A percentile compares a stretch with the other conserved stretches of the same genome.
phyloP scores from a whole-genome alignment of 2,113 vertebrate genomes.

The Erythrocercus mccallii region DNA sequence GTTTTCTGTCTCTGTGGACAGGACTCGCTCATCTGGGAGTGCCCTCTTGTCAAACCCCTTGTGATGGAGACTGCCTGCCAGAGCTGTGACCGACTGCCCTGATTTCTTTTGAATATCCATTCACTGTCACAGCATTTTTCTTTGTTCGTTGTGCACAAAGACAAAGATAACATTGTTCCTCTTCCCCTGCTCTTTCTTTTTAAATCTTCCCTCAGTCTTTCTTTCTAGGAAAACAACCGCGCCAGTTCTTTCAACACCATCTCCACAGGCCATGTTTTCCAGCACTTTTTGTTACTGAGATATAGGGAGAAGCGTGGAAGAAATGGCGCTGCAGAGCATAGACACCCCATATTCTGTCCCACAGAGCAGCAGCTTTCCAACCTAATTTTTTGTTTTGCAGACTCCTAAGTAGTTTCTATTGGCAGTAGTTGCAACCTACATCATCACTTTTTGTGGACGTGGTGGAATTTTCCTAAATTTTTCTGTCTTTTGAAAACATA shows the following conservation, averaged over 20 bases:
- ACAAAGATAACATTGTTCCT: not conserved
- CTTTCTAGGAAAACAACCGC: not conserved
- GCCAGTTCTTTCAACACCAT: not conserved
- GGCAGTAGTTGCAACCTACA: rapidly evolving
- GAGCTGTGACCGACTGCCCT: not conserved
- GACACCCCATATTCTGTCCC: not conserved
- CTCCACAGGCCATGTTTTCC: not conserved
- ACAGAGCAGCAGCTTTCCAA: not conserved
- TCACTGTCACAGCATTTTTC: not conserved
- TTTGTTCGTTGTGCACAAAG: conserved; percentile 6
- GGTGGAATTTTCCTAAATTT: not conserved
- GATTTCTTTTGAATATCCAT: not conserved
- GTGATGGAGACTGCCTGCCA: not conserved
- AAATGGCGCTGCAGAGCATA: not conserved
- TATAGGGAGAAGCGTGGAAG: rapidly evolving
- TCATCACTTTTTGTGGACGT: not conserved
- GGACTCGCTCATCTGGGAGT: rapidly evolving
- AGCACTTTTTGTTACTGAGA: not conserved
- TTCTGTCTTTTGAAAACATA: not conserved
- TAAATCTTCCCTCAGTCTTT: not conserved
- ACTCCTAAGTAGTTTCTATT: not conserved
- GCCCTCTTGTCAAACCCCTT: not conserved
- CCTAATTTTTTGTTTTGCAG: not conserved
- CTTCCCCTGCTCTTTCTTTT: not conserved
- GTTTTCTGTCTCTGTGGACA: not conserved